Evolutionary conservation across 1,140 invertebrate species (phyloP).

Genomic region (Brachionus plicatilis): DNA sequence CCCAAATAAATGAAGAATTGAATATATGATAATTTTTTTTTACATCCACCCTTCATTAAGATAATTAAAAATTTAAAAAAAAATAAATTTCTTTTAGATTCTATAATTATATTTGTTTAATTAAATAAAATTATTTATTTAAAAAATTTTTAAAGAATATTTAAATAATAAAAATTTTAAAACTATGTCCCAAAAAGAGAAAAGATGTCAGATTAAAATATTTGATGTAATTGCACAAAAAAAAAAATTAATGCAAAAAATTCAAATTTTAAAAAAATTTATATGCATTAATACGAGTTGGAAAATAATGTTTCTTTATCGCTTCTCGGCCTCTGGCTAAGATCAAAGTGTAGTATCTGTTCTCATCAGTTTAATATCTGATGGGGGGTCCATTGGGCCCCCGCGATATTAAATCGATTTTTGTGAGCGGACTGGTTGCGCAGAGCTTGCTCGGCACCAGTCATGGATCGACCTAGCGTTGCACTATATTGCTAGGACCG

Average conservation of each 20-base stretch:
- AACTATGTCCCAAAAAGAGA: too few relatives aligned
- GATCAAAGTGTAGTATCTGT: constrained; percentile 39
- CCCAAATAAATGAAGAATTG: constrained; percentile 19
- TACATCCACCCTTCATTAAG: not conserved
- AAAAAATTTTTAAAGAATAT: too few relatives aligned
- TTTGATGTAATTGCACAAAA: not conserved
- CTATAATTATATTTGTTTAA: too few relatives aligned
- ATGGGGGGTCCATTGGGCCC: constrained; percentile 34
- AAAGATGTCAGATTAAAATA: not conserved
- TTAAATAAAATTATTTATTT: too few relatives aligned
- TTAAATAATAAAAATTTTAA: too few relatives aligned
- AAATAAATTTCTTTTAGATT: not conserved
- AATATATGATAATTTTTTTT: not conserved
- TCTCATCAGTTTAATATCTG: constrained; percentile 39
- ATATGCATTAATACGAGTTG: not conserved
- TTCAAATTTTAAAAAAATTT: not conserved
- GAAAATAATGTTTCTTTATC: not conserved
- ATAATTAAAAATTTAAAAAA: not conserved
- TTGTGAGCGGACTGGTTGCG: constrained; percentile 38
- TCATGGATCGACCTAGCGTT: constrained; percentile 26
- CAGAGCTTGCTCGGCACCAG: constrained; percentile 39
- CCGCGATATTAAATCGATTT: constrained; percentile 38
- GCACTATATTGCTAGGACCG: constrained; percentile 19
- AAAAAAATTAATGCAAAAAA: not conserved
- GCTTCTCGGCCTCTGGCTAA: constrained; percentile 39